phyloP scores from a whole-genome alignment of 2,888 invertebrate genomes.

The Eubasilissa splendida region DNA sequence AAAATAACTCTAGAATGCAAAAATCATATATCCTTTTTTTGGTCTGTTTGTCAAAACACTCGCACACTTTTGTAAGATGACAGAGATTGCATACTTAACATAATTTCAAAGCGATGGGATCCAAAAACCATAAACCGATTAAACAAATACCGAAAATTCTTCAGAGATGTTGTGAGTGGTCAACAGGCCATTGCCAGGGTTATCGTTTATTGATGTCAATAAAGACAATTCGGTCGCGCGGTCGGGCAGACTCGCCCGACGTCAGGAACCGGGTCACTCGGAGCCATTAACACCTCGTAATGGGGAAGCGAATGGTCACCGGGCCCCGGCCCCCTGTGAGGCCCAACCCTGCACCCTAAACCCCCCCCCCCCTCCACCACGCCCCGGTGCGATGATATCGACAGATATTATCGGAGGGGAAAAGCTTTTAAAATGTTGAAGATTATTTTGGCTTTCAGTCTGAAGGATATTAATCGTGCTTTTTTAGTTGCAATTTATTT shows the following conservation, averaged over 20 bases:
- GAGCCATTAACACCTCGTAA: slow-evolving; percentile 47
- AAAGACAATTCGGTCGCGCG: not conserved
- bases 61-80: no score
- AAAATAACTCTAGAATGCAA: no score
- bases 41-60: no score
- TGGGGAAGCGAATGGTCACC: not conserved
- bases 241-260: not conserved
- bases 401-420: slow-evolving; percentile 9
- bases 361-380: not conserved
- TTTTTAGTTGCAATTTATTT: no score
- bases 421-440: slow-evolving; percentile 32
- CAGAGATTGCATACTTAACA: not conserved
- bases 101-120: not conserved
- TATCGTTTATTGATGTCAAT: slow-evolving; percentile 42
- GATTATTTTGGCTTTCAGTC: not conserved
- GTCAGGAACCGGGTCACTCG: slow-evolving; percentile 16
- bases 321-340: slow-evolving; percentile 14
- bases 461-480: no score
- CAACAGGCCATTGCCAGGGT: slow-evolving; percentile 29
- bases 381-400: not conserved
- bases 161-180: slow-evolving; percentile 30
- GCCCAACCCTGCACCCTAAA: not conserved
- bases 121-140: not conserved
- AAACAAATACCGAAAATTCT: slow-evolving; percentile 22
- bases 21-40: no score